These are phyloP conservation scores for Hirudo medicinalis DNA, from an alignment of 1,140 invertebrate genomes.

Conservation along the genomic window DNA sequence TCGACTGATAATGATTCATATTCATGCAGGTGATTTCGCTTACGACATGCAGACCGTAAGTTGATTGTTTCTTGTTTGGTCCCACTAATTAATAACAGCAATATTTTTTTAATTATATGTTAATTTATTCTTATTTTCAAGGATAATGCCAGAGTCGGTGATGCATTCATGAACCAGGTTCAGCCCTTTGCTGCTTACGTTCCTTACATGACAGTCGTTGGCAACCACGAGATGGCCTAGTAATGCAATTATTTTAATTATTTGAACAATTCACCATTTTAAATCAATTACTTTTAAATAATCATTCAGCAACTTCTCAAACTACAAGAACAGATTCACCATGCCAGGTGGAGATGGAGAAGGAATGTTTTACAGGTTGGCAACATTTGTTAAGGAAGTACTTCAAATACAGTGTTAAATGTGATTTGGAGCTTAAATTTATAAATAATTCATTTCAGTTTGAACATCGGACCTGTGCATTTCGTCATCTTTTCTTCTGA, in stretches of 20 bases:
- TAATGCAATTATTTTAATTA: conserved; percentile 25
- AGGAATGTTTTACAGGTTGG: conserved; percentile 62
- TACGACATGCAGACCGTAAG: conserved; percentile 70
- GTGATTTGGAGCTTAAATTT: too few relatives aligned
- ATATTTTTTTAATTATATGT: too few relatives aligned
- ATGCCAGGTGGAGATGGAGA: conserved; percentile 65
- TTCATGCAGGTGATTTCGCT: conserved; percentile 66
- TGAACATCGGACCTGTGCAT: conserved; percentile 75
- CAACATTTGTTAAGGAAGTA: neutral
- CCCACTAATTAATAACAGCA: too few relatives aligned
- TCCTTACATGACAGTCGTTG: conserved; percentile 42
- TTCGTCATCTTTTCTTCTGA: conserved; percentile 70
- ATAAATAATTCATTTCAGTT: conserved; percentile 31
- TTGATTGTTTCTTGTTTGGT: neutral
- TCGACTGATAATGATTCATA: conserved; percentile 32
- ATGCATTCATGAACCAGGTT: conserved; percentile 29
- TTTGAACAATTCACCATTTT: conserved; percentile 4
- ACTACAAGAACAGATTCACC: conserved; percentile 68
- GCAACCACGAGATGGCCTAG: conserved; percentile 39
- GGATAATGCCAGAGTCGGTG: conserved; percentile 23
- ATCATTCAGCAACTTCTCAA: conserved; percentile 63
- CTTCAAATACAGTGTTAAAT: too few relatives aligned
- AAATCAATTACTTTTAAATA: neutral
- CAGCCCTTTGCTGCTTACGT: conserved; percentile 37
- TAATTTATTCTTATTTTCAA: neutral